Conservation (phyloP, 2,113 vertebrate species). For the Shinisaurus crocodilurus region DNA sequence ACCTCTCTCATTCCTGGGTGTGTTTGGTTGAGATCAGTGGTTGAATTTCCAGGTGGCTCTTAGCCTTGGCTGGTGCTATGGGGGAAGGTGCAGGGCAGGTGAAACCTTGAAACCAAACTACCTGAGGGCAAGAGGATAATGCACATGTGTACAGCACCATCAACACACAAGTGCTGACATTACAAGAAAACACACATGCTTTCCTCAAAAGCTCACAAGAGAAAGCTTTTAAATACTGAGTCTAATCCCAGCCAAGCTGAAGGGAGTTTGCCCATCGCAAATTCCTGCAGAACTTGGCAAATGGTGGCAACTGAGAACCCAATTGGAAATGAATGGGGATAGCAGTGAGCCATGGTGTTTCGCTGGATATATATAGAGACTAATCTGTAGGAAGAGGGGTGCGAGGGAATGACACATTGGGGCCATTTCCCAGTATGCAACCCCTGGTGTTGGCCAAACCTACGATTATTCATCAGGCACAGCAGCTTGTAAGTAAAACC, state of each 20-base stretch:
- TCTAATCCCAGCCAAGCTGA: no score
- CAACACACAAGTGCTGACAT: not conserved
- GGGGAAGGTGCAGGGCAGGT: no score
- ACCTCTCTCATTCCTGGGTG: not conserved
- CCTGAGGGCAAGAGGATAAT: not conserved
- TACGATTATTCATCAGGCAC: not conserved
- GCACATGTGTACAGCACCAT: not conserved
- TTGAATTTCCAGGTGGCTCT: not conserved
- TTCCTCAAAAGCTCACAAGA: no score
- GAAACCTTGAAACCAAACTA: no score
- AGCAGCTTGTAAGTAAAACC: not conserved
- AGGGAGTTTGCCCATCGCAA: not conserved
- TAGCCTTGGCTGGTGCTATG: not conserved
- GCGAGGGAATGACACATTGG: not conserved
- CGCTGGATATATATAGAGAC: not conserved
- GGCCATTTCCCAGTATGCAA: not conserved
- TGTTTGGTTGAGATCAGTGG: not conserved
- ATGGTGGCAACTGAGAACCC: not conserved
- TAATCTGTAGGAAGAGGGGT: not conserved
- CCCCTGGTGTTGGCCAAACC: not conserved
- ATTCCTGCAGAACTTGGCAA: not conserved
- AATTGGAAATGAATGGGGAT: not conserved
- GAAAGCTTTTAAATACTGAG: not conserved
- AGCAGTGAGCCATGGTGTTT: not conserved
- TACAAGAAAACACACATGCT: not conserved